These are phyloP conservation scores for Sinhomidia bicolor DNA, from an alignment of 2,888 invertebrate species.

Conservation along the genomic window DNA sequence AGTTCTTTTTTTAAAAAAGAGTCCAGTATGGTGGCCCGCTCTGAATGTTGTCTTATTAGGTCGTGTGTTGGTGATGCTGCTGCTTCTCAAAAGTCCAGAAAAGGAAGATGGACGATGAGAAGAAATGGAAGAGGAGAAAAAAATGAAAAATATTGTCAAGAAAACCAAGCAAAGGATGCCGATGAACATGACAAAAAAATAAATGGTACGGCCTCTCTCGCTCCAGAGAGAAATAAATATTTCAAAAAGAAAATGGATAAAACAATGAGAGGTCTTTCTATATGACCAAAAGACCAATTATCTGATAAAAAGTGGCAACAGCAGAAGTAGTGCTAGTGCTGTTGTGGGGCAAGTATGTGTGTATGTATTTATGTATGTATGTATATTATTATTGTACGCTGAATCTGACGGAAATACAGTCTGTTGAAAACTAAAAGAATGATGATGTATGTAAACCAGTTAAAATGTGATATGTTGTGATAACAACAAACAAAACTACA, in stretches of 20 bases:
- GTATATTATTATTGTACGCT: too few species aligned
- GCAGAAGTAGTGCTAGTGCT: neutral
- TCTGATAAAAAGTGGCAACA: neutral
- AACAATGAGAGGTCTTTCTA: slow-evolving; percentile 21
- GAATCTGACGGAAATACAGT: neutral
- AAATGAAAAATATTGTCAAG: slow-evolving; percentile 40
- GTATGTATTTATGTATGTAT: too few species aligned
- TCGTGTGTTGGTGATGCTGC: slow-evolving; percentile 5
- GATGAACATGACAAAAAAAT: slow-evolving; percentile 27
- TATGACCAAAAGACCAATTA: slow-evolving; percentile 35
- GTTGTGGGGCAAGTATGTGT: too few species aligned
- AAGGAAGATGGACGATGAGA: too few species aligned
- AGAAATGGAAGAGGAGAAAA: neutral
- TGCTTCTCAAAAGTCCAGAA: slow-evolving; percentile 12
- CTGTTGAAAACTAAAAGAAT: neutral
- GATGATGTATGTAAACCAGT: slow-evolving; percentile 7
- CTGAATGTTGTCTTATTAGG: slow-evolving; percentile 35
- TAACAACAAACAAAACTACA: neutral
- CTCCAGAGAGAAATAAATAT: slow-evolving; percentile 20
- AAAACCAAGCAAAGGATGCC: slow-evolving; percentile 41
- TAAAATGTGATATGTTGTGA: slow-evolving; percentile 23
- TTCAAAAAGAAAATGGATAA: slow-evolving; percentile 36
- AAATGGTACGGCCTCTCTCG: slow-evolving; percentile 8
- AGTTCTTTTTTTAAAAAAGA: slow-evolving; percentile 27
- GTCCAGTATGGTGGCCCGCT: slow-evolving; percentile 55